These are phyloP conservation scores for Arion vulgaris DNA, from an alignment of 1,140 invertebrate genomes.

Conservation along the genomic window DNA sequence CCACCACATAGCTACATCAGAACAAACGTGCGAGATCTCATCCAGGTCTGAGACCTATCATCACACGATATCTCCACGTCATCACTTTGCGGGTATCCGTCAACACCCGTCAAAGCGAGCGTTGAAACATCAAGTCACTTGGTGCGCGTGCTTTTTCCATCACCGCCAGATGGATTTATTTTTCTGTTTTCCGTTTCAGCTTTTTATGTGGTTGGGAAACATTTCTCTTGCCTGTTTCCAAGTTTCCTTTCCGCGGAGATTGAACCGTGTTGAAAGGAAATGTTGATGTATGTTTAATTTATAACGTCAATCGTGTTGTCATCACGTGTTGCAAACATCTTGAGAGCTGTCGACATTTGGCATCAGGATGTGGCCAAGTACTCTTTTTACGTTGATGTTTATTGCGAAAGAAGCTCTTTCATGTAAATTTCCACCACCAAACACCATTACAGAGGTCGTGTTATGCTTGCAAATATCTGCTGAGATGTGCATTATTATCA, in stretches of 20 bases:
- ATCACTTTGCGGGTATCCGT: constrained; percentile 29
- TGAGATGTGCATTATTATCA: neutral
- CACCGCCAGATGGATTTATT: neutral
- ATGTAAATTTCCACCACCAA: neutral
- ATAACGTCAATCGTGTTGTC: neutral
- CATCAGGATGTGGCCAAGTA: neutral
- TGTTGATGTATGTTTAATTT: neutral
- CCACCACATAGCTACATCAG: neutral
- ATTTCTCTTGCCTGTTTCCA: neutral
- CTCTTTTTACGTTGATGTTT: neutral
- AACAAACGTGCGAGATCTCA: neutral
- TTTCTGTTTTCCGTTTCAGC: neutral
- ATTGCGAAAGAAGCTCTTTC: neutral
- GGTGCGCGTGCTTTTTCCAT: constrained; percentile 20
- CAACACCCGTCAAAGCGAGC: constrained; percentile 22
- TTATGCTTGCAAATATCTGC: neutral
- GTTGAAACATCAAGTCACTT: neutral
- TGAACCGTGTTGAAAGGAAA: neutral
- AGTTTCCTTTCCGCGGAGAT: neutral
- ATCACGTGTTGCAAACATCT: neutral
- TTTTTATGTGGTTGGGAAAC: neutral
- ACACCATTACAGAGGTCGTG: neutral
- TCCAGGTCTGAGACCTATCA: constrained; percentile 6
- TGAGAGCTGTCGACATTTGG: neutral
- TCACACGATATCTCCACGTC: constrained; percentile 25